Evolutionary conservation across 2,888 invertebrate species (phyloP).

Genomic region (Oithona nana): DNA sequence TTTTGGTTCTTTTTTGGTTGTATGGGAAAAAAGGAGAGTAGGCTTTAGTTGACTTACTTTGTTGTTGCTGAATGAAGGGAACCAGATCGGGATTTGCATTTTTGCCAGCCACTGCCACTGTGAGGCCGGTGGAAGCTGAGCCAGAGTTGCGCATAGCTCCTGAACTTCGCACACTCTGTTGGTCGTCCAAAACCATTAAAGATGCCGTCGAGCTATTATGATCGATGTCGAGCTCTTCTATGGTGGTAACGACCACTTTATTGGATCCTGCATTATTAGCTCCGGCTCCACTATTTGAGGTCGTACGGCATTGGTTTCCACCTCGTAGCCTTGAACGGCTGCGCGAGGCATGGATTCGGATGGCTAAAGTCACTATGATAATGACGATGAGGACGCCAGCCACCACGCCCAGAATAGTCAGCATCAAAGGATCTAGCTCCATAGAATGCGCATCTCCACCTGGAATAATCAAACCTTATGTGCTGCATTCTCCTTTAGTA

Average conservation of each 20-base stretch:
- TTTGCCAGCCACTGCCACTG: not conserved
- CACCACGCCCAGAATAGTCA: slow-evolving; percentile 5
- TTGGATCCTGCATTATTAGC: not conserved
- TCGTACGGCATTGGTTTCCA: not conserved
- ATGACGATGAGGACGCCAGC: slow-evolving; percentile 6
- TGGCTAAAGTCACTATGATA: slow-evolving; percentile 2
- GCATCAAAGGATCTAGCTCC: slow-evolving; percentile 2
- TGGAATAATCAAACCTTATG: too few species aligned
- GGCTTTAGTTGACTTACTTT: not conserved
- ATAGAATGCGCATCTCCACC: not conserved
- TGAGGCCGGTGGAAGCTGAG: not conserved
- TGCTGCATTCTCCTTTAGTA: too few species aligned
- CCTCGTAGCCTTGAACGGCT: not conserved
- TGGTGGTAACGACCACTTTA: slow-evolving; percentile 13
- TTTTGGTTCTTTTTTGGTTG: too few species aligned
- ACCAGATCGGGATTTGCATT: not conserved
- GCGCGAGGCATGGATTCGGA: slow-evolving; percentile 4
- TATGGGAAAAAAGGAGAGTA: too few species aligned
- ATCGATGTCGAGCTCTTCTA: slow-evolving; percentile 13
- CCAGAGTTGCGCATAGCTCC: not conserved
- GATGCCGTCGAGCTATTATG: not conserved
- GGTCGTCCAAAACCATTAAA: not conserved
- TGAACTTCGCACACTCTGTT: not conserved
- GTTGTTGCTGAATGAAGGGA: not conserved
- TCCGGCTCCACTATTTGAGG: not conserved